Evolutionary conservation across 2,797 vertebrate species (phyloP).

Genomic region (Coregonus ussuriensis): DNA sequence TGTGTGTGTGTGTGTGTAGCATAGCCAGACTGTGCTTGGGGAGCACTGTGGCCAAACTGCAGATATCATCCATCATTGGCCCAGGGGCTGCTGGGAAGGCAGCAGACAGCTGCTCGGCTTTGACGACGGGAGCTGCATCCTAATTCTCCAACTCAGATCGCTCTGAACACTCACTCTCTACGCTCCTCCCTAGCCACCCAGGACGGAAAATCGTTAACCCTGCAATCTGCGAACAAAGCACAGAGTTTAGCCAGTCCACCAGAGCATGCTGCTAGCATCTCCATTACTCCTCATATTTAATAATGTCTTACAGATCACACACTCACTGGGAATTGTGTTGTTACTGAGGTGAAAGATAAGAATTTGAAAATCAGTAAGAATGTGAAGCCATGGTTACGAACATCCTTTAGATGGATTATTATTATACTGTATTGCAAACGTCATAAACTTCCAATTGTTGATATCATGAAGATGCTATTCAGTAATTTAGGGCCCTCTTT

Average conservation of each 20-base stretch:
- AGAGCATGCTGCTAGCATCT: constrained; percentile 40
- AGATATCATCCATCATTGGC: constrained; percentile 94
- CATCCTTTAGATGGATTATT: not conserved
- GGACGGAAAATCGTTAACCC: constrained; percentile 47
- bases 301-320: not conserved
- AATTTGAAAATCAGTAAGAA: not conserved
- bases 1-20: constrained; percentile 23
- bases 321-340: not conserved
- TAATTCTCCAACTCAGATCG: constrained; percentile 72
- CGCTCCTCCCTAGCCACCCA: constrained; percentile 63
- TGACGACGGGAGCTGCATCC: constrained; percentile 90
- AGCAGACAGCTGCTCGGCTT: constrained; percentile 84
- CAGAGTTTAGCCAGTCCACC: constrained; percentile 46
- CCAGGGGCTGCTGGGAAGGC: constrained; percentile 88
- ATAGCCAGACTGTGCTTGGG: constrained; percentile 43
- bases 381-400: not conserved
- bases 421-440: not conserved
- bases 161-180: constrained; percentile 37
- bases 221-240: constrained; percentile 67
- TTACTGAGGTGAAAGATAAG: not conserved
- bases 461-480: not conserved
- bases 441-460: not conserved
- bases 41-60: constrained; percentile 83
- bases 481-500: not conserved
- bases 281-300: constrained; percentile 42